A percentile compares a stretch with the other conserved stretches of the same genome.
These are phyloP conservation scores for Diplosoma virens DNA, from an alignment of 23 tunicate species.

Conservation along the genomic window DNA sequence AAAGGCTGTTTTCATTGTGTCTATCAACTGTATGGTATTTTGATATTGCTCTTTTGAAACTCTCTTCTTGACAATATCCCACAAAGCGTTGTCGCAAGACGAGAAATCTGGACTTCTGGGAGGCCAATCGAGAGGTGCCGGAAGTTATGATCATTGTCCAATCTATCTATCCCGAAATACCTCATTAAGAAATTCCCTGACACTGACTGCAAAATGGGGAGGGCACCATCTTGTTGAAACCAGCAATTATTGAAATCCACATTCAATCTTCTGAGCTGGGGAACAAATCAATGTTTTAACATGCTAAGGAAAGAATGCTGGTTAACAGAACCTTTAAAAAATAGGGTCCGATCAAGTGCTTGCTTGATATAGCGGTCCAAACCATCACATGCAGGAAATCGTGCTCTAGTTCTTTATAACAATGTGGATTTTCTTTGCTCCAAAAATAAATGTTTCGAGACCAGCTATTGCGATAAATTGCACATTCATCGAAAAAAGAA, in stretches of 20 bases:
- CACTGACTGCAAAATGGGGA: neutral
- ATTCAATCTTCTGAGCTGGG: neutral
- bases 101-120: neutral
- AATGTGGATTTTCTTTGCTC: neutral
- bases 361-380: neutral
- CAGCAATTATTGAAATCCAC: neutral
- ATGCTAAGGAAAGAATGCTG: neutral
- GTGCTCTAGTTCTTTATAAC: neutral
- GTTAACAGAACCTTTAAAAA: neutral
- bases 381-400: neutral
- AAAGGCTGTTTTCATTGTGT: neutral
- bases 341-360: neutral
- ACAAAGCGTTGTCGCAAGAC: neutral
- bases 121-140: neutral
- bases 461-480: neutral
- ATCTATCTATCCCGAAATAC: neutral
- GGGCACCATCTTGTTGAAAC: neutral
- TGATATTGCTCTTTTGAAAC: neutral
- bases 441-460: neutral
- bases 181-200: neutral
- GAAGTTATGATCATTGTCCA: neutral
- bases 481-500: too few relatives aligned
- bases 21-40: neutral
- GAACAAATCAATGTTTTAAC: neutral
- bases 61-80: neutral